Base-by-base conservation (phyloP, 2,113 vertebrate genomes). In the Probosciger aterrimus region DNA sequence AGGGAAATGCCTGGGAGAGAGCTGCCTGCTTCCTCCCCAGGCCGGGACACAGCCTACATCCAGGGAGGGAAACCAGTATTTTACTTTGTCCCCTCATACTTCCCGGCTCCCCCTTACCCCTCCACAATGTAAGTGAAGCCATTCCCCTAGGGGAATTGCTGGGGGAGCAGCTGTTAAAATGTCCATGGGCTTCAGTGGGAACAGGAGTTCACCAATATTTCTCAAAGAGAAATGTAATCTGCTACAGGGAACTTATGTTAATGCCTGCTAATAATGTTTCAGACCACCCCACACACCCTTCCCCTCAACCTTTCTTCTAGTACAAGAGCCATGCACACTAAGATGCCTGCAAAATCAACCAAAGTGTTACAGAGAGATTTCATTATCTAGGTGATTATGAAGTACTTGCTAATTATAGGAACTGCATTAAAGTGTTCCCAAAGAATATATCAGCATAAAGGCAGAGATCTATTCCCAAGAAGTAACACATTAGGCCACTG, bases 331-430 rank as follows among this genome's bases (percentile, higher is more conserved):
- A 6, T 10, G 60, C 55, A 25, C 7, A 20, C 33, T 39, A 55
- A 2, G 0, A 37, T 65, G 60, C 30, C 76, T 86, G 63, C 71
- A 86, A 88, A 88, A 78, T 74, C 63, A 46, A 11, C n/a, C 11
- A 0, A 1, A 49, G 37, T 19, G 33, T 50, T 92, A 80, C 12
- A 46, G 76, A 78, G 39, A 82, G 35, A 71, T 81, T 94, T 88
- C 37, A 24, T 89, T 93, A 49, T 50, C 69, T 62, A 33, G 35
- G 73, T 71, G 55, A 68, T 92, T 95, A 60, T 53, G 86, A 95
- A 94, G 67, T 64, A 41, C 53, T 84, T 0, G 0, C 57, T 95
- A 90, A 90, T 85, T 79, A 59, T 31, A 88, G 44, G 44, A 82
- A 79, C 31, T 57, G 17, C 49, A 49, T 74, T 83, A 55, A 92